Evolutionary conservation across 2,888 invertebrate species (phyloP).

Genomic region (Chrysina gloriosa): DNA sequence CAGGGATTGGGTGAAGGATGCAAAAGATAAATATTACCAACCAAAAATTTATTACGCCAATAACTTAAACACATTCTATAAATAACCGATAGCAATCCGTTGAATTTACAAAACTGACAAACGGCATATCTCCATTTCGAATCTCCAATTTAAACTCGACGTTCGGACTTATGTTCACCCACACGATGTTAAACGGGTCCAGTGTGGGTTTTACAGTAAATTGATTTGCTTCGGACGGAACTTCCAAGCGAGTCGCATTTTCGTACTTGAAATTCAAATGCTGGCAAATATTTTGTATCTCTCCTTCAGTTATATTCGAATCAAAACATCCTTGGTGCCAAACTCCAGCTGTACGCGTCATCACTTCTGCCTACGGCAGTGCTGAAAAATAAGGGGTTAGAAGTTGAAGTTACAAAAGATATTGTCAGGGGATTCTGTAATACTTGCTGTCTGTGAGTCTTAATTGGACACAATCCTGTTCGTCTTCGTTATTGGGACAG

Average conservation of each 20-base stretch:
- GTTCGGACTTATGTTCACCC: constrained; percentile 53
- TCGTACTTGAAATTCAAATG: constrained; percentile 72
- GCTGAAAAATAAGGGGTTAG: constrained; percentile 58
- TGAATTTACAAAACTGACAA: constrained; percentile 56
- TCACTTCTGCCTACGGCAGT: constrained; percentile 75
- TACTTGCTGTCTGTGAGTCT: constrained; percentile 59
- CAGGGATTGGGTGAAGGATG: too few species aligned
- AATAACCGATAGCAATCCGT: constrained; percentile 58
- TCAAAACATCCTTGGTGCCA: constrained; percentile 80
- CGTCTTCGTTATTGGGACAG: constrained; percentile 81
- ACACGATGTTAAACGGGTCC: constrained; percentile 57
- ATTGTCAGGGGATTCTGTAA: constrained; percentile 35
- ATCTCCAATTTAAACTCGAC: constrained; percentile 52
- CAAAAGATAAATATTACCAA: too few species aligned
- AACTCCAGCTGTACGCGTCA: constrained; percentile 74
- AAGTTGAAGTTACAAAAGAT: background rate
- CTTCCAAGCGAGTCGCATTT: constrained; percentile 62
- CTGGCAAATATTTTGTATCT: constrained; percentile 72
- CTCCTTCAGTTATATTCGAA: constrained; percentile 66
- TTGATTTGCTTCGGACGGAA: constrained; percentile 37
- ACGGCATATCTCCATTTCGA: constrained; percentile 58
- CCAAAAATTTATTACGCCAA: background rate
- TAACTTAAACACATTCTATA: constrained; percentile 54
- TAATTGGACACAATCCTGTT: constrained; percentile 72
- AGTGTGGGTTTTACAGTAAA: constrained; percentile 50